Base-by-base conservation (phyloP, 2,113 vertebrate species). In the Balaenoptera acutorostrata region DNA sequence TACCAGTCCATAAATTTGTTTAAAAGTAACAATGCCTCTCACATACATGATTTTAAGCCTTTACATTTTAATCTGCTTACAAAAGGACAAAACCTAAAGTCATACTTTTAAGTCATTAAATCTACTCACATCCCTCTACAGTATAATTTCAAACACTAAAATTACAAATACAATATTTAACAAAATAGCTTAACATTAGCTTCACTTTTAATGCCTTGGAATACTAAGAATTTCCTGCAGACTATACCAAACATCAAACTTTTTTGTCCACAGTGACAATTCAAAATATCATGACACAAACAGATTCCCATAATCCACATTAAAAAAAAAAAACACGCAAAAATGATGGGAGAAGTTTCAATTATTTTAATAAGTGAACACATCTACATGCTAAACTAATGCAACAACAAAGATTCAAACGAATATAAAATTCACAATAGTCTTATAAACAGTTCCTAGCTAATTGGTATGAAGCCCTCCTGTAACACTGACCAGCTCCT, bases 31-130 rank as follows among this genome's bases (percentile, higher is more conserved):
- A 66, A 80, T 29, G 7, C 25, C 61, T 96, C 75, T 68, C 61
- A 92, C 11, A 88, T 92, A 84, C 21, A 61, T 66, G 68, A 90
- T 66, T 88, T 74, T 89, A 89, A 23, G 8, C 44, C 74, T 92
- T 90, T 82, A 96, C 41, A 82, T 77, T 64, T 97, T 88, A 83
- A 95, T 63, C 64, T 92, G 33, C 17, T 95, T 69, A 63, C 6
- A 23, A 96, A 95, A 92, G 21, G 33, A 94, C 69, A 81, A 78
- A 21, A 69, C 11, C 21, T 69, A 78, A 68, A 81, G 49, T 29
- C 52, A 23, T 3, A 88, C 63, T 84, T 88, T 61, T 63, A 93
- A 82, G 8, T 80, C 36, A 87, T 31, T 96, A 88, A 87, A 94
- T 88, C 83, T 57, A 86, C 46, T 93, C 46, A 90, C 55, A 88